Evolutionary conservation across 1,140 invertebrate genomes (phyloP).

Genomic region (Palaemon carinicauda): DNA sequence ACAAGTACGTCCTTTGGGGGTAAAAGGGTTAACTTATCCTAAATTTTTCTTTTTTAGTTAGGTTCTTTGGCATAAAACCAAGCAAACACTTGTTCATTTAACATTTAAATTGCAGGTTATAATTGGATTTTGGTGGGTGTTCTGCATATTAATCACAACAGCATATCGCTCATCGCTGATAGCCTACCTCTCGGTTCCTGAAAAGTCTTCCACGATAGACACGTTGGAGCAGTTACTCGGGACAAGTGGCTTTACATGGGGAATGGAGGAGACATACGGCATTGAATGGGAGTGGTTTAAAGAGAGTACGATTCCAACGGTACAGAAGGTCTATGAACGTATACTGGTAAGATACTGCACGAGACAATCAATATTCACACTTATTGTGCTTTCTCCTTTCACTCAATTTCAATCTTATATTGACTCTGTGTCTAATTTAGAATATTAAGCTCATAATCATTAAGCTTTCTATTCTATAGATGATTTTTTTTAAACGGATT

Average conservation of each 20-base stretch:
- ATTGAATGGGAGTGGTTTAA: conserved; percentile 40
- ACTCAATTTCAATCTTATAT: no score
- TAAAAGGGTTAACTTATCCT: no score
- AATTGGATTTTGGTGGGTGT: conserved; percentile 50
- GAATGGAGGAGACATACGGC: conserved; percentile 45
- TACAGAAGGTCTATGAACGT: background rate
- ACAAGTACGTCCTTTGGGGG: no score
- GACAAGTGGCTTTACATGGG: conserved; percentile 15
- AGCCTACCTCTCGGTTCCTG: conserved; percentile 46
- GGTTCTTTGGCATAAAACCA: no score
- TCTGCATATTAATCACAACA: conserved; percentile 38
- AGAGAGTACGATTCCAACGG: conserved; percentile 16
- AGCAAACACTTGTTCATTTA: no score
- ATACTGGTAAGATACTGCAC: conserved; percentile 28
- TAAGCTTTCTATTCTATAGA: no score
- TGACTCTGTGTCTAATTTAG: no score
- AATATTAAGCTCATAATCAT: no score
- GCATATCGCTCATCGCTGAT: conserved; percentile 42
- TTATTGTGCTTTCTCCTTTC: no score
- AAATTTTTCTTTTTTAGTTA: no score
- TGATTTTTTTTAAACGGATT: no score
- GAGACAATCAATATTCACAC: no score
- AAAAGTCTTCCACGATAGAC: conserved; percentile 47
- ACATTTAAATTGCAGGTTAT: background rate
- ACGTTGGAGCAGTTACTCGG: conserved; percentile 29